Conservation (phyloP, 2,113 vertebrate species). For the Crotalus horridus region DNA sequence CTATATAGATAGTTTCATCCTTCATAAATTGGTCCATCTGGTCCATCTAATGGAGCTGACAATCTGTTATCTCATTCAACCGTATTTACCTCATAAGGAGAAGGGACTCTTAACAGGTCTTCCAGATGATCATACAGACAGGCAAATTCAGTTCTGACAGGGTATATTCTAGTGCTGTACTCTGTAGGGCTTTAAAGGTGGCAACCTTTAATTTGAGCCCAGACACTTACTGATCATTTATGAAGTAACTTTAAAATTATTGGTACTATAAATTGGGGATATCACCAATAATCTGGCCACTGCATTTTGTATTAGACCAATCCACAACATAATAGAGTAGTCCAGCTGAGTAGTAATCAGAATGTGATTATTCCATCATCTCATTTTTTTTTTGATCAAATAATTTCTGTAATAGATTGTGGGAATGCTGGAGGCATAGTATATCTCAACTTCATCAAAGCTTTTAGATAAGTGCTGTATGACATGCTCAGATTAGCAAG, state of each 20-base stretch:
- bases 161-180: neutral
- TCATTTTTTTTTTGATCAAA: neutral
- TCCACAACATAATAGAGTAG: neutral
- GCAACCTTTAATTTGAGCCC: neutral
- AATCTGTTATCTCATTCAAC: neutral
- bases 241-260: neutral
- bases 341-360: neutral
- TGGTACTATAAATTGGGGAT: neutral
- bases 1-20: neutral
- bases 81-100: neutral
- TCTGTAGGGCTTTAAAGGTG: neutral
- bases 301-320: neutral
- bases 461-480: neutral
- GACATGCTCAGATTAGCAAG: neutral
- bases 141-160: neutral
- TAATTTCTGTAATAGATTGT: neutral
- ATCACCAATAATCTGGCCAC: neutral
- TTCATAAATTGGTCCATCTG: neutral
- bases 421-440: neutral
- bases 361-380: neutral
- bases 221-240: neutral
- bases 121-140: neutral
- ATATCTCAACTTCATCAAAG: neutral
- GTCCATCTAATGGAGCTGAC: neutral
- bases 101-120: neutral